Conservation (phyloP, 2,113 vertebrate genomes). For the Xiphophorus maculatus region DNA sequence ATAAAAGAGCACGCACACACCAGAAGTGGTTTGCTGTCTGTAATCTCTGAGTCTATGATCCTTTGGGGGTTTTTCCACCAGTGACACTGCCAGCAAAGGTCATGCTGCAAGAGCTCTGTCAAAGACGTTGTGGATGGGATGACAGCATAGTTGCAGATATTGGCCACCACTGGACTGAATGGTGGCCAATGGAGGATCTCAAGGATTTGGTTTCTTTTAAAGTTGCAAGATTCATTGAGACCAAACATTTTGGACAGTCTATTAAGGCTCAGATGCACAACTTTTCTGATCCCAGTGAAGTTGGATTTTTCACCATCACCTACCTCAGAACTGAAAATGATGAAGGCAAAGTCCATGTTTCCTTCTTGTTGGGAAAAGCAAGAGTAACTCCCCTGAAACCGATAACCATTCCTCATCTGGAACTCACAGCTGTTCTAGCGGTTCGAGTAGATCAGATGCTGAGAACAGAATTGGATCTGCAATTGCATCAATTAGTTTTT, state of each 20-base stretch:
- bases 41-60: no score
- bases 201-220: no score
- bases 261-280: background rate
- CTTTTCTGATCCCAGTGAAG: background rate
- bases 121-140: no score
- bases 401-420: background rate
- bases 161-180: no score
- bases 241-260: background rate
- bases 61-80: no score
- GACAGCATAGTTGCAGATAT: no score
- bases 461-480: background rate
- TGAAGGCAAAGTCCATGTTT: background rate
- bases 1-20: no score
- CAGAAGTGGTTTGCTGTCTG: no score
- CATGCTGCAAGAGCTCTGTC: no score
- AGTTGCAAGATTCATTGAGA: background rate
- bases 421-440: background rate
- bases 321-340: background rate
- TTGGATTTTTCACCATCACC: background rate
- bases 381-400: background rate
- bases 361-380: background rate
- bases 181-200: no score
- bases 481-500: background rate
- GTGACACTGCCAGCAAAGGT: no score
- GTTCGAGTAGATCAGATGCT: background rate